Base-by-base conservation (phyloP, 2,113 vertebrate species). In the Gambusia holbrooki region DNA sequence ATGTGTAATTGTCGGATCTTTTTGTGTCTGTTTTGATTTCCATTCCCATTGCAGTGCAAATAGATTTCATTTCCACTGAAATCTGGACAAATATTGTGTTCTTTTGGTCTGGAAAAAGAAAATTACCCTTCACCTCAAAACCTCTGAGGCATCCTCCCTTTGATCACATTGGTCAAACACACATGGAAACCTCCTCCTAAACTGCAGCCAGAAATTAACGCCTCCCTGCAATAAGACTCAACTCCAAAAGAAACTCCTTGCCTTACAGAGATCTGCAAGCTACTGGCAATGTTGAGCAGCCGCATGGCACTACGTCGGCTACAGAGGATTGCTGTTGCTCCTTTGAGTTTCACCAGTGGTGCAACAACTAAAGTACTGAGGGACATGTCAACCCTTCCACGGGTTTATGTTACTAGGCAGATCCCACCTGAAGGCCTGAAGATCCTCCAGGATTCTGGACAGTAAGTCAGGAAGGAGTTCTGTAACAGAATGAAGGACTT, bases 351-450 rank as follows among this genome's bases (percentile, higher is more conserved):
- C 51, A 66, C 73, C 3, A 60, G 84, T 48, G 51, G 73, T 54
- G 76, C 72, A 3, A 40, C 84, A 15, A 74, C 81, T 66, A 81
- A 51, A 22, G 27, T 84, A 54, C 89, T 87, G 66, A 90, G 93
- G 40, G 84, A 87, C 54, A 93, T 92, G 91, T 93, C 93, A 25
- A 90, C 82, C 1, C 69, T 95, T 61, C 89, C 90, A 3, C 89
- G 91, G n/a, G 89, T 95, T 13, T 96, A 94, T 22, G 83, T 96
- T 69, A 94, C 95, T 45, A 92, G 95, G 19, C 91, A 92, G 81
- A 93, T 96, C 62, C 95, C 94, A 25, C 92, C 93, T 0, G 93
- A 94, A 33, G 95, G 95, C 17, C 80, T 96, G 80, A 92, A 83
- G 77, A 93, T 94, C 69, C 93, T 96, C 7, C 83, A 76, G 11